Evolutionary conservation across 2,888 invertebrate species (phyloP).

Genomic region (Metopia argyrocephala): DNA sequence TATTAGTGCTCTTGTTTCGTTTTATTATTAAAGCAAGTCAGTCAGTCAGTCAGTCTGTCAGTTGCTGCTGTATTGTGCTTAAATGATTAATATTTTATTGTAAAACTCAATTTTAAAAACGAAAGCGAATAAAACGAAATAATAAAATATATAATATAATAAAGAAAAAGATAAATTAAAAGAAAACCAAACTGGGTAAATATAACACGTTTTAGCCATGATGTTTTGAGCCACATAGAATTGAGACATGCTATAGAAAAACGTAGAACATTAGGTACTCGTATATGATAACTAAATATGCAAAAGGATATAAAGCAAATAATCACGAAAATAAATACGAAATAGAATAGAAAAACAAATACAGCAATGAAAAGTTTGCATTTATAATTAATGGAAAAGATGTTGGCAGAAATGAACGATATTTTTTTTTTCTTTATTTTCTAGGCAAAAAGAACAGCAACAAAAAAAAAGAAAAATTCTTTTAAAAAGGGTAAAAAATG

Average conservation of each 20-base stretch:
- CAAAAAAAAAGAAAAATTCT: neutral
- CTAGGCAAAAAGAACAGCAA: neutral
- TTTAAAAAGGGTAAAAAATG: conserved; percentile 40
- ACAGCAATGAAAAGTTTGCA: conserved; percentile 52
- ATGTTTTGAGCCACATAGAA: conserved; percentile 23
- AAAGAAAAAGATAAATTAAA: neutral
- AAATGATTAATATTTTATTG: conserved; percentile 37
- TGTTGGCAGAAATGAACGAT: conserved; percentile 52
- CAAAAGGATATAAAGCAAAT: neutral
- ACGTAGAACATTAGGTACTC: neutral
- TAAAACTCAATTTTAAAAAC: conserved; percentile 9
- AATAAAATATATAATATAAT: neutral
- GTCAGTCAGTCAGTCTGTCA: no score
- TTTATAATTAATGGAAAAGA: conserved; percentile 61
- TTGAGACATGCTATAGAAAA: neutral
- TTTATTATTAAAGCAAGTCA: no score
- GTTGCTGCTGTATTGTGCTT: neutral
- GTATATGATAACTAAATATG: neutral
- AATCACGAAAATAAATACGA: neutral
- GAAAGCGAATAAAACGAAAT: neutral
- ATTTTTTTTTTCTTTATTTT: no score
- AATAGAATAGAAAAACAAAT: conserved; percentile 28
- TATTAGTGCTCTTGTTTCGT: no score
- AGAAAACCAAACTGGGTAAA: conserved; percentile 11
- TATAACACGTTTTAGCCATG: neutral